phyloP scores from a whole-genome alignment of 2,888 invertebrate species.

The Heterodera filipjevi region DNA sequence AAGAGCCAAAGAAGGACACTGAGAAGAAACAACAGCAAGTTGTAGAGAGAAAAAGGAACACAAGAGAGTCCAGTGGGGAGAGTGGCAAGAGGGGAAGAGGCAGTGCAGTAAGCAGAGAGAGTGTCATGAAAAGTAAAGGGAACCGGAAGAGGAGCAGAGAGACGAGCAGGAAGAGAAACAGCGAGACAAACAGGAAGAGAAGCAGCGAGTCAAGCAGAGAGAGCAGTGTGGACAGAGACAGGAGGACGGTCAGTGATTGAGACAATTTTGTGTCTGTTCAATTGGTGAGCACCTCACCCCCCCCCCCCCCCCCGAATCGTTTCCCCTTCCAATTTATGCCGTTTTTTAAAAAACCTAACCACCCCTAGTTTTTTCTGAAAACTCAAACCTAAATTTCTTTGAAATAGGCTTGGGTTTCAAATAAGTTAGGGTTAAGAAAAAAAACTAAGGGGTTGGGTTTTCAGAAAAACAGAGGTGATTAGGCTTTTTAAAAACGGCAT shows the following conservation, averaged over 20 bases:
- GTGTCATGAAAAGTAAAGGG: background rate
- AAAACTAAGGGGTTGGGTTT: no score
- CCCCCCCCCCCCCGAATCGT: no score
- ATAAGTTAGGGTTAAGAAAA: no score
- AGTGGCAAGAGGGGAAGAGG: slow-evolving; percentile 5
- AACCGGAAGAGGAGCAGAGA: background rate
- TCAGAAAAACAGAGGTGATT: no score
- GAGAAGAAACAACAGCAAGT: background rate
- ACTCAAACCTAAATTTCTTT: no score
- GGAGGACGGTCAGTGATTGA: background rate
- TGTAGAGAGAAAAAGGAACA: background rate
- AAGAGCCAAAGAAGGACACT: background rate
- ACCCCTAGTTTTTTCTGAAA: no score
- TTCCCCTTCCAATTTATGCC: no score
- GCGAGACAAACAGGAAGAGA: background rate
- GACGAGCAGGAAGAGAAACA: background rate
- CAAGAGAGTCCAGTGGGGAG: background rate
- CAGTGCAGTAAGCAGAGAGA: background rate
- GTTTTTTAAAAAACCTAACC: no score
- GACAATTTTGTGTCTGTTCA: no score
- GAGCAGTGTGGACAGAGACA: background rate
- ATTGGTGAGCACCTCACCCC: no score
- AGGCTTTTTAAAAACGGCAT: no score
- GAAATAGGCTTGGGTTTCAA: no score
- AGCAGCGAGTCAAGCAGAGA: background rate